Conservation (phyloP, 2,113 vertebrate species). For the Cynopterus brachyotis region DNA sequence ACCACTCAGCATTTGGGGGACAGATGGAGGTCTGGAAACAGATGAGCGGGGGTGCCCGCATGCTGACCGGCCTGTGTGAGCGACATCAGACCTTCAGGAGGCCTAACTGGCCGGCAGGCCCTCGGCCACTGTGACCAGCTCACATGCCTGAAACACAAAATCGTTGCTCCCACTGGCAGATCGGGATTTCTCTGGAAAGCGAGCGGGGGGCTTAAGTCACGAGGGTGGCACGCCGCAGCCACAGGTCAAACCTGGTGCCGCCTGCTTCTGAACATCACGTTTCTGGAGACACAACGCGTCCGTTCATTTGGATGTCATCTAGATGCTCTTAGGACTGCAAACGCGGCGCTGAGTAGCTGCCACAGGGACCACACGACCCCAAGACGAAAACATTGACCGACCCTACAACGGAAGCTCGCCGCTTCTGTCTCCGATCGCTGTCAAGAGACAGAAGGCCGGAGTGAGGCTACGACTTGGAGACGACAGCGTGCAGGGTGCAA, state of each 20-base stretch:
- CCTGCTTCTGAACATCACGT: too few species aligned
- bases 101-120: not conserved
- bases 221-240: not conserved
- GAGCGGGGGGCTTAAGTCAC: not conserved
- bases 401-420: not conserved
- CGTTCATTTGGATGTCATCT: not conserved
- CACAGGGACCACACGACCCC: not conserved
- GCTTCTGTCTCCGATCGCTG: not conserved
- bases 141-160: not conserved
- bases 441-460: not conserved
- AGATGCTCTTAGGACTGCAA: not conserved
- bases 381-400: not conserved
- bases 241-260: not conserved
- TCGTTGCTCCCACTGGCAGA: too few species aligned
- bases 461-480: not conserved
- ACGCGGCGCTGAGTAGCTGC: not conserved
- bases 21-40: not conserved
- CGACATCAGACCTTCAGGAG: not conserved
- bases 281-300: not conserved
- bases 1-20: fast-evolving
- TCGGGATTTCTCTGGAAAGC: not conserved
- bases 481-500: not conserved
- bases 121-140: not conserved
- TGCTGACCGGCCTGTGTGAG: not conserved
- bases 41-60: fast-evolving